Evolutionary conservation across 2,797 vertebrate genomes (phyloP).

Genomic region (Poecilia picta): DNA sequence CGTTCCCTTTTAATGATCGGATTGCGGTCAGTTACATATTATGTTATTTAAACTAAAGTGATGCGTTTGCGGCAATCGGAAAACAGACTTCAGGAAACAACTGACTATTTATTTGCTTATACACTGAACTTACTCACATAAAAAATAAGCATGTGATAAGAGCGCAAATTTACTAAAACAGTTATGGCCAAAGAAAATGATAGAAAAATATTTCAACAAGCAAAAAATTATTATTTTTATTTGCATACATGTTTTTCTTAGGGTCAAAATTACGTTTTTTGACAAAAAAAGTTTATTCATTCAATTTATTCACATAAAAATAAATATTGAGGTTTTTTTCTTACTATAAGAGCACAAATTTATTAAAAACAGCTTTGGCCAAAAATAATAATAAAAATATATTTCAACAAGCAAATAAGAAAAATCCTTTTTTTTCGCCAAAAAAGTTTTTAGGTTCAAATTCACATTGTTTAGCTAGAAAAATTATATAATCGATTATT

Average conservation of each 20-base stretch:
- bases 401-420: neutral
- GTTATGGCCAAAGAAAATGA: neutral
- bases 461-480: no score
- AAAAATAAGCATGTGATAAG: neutral
- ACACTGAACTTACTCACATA: neutral
- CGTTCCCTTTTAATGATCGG: constrained; percentile 71
- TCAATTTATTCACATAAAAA: neutral
- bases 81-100: neutral
- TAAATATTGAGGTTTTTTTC: neutral
- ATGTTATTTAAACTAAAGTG: constrained; percentile 22
- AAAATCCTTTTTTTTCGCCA: no score
- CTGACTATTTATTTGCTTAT: neutral
- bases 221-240: neutral
- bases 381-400: no score
- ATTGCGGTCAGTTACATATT: constrained; percentile 57
- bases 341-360: neutral
- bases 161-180: neutral
- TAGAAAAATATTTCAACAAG: neutral
- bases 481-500: no score
- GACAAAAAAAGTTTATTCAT: neutral
- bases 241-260: no score
- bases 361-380: neutral
- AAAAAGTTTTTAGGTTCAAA: no score
- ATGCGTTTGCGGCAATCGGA: neutral
- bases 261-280: no score